phyloP scores from a whole-genome alignment of 1,140 invertebrate genomes.

The Macrostomum lignano region DNA sequence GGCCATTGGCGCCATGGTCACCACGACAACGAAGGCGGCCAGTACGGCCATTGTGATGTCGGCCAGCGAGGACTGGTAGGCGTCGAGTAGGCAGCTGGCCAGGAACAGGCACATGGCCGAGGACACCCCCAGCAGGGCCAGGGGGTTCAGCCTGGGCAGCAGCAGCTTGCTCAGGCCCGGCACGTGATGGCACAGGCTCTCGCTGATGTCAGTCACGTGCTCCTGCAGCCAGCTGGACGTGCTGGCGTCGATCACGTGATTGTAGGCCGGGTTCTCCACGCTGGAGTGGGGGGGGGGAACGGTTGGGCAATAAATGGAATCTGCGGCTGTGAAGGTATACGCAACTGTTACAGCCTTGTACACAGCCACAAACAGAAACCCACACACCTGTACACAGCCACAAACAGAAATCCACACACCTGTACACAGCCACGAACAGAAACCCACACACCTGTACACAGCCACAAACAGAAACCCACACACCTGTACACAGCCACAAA shows the following conservation, averaged over 20 bases:
- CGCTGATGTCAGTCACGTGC: slow-evolving; percentile 31
- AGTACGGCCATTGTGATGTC: neutral
- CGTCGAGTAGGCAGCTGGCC: slow-evolving; percentile 29
- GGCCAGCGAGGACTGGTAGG: slow-evolving; percentile 11
- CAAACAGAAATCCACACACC: too few species aligned
- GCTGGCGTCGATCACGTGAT: slow-evolving; percentile 30
- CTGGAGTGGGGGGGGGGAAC: too few species aligned
- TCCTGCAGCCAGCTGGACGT: slow-evolving; percentile 33
- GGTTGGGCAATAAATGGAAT: too few species aligned
- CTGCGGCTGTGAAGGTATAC: too few species aligned
- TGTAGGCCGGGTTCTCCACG: slow-evolving; percentile 31
- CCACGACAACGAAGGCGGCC: neutral
- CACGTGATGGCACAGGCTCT: slow-evolving; percentile 29
- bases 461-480: too few species aligned
- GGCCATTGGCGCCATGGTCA: neutral
- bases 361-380: too few species aligned
- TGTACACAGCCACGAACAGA: too few species aligned
- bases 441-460: too few species aligned
- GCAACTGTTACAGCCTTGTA: too few species aligned
- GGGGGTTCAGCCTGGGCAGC: slow-evolving; percentile 30
- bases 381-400: too few species aligned
- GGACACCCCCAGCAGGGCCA: slow-evolving; percentile 27
- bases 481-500: too few species aligned
- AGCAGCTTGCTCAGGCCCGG: slow-evolving; percentile 29
- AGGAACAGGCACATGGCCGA: slow-evolving; percentile 25